A percentile compares a stretch with the other conserved stretches of the same genome.
Evolutionary conservation across 2,797 vertebrate species (phyloP).

Genomic region (Platyrinchus mystaceus): DNA sequence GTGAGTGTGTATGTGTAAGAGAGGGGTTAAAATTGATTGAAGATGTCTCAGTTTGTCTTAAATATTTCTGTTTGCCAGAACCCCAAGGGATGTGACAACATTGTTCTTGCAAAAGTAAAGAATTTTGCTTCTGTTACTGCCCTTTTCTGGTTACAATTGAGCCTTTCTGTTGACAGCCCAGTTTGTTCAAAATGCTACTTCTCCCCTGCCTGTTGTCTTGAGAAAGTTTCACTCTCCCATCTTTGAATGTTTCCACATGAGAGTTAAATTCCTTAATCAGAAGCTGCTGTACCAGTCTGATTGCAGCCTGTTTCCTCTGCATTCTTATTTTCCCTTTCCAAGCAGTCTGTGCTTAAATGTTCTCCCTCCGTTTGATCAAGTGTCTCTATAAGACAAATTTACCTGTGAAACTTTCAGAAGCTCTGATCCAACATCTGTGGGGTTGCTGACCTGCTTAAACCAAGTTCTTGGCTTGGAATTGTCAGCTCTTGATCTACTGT

Average conservation of each 20-base stretch:
- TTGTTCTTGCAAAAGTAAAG: background rate
- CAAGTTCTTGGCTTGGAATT: background rate
- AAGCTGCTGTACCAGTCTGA: background rate
- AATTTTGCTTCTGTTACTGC: background rate
- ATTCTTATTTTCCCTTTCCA: background rate
- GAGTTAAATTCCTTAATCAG: background rate
- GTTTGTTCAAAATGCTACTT: background rate
- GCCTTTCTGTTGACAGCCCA: background rate
- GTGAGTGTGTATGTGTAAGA: background rate
- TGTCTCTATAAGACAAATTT: background rate
- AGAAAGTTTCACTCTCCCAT: background rate
- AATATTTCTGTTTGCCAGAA: background rate
- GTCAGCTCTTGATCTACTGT: background rate
- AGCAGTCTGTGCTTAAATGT: background rate
- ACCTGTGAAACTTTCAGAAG: background rate
- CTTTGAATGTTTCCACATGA: background rate
- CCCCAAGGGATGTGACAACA: background rate
- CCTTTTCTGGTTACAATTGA: background rate
- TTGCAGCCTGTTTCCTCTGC: background rate
- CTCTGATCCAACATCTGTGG: background rate
- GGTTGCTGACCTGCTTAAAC: background rate
- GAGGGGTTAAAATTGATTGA: background rate
- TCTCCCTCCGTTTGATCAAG: background rate
- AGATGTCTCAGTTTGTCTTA: background rate
- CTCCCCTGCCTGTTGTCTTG: background rate